Conservation (phyloP, 2,113 vertebrate species). For the Cephalophus harveyi region DNA sequence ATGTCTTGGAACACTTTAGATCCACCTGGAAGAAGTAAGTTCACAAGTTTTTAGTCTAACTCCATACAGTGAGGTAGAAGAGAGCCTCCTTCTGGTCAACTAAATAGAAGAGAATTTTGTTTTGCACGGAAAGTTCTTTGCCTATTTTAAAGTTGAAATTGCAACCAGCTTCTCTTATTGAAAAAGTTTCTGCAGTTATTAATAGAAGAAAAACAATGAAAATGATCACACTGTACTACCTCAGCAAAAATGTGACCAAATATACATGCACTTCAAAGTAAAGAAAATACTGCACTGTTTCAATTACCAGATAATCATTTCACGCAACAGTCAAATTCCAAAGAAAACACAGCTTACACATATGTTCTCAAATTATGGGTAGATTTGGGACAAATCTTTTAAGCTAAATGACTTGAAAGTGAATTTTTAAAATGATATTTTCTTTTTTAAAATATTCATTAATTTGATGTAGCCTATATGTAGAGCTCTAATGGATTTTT, state of each 20-base stretch:
- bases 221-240: neutral
- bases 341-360: neutral
- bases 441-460: constrained; percentile 32
- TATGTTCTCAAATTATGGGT: neutral
- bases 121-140: neutral
- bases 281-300: neutral
- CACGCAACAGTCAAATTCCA: neutral
- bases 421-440: constrained; percentile 8
- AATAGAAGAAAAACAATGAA: neutral
- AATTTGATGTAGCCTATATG: neutral
- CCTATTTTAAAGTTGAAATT: neutral
- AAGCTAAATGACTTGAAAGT: constrained; percentile 24
- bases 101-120: neutral
- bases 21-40: neutral
- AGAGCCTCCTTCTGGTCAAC: constrained; percentile 73
- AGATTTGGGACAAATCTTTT: neutral
- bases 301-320: neutral
- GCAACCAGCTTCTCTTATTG: neutral
- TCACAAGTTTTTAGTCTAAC: constrained; percentile 12
- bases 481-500: neutral
- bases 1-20: neutral
- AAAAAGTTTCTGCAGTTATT: neutral
- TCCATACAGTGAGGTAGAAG: constrained; percentile 48
- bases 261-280: neutral
- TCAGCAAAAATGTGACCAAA: neutral